Conservation (phyloP, 2,113 vertebrate genomes). For the Paralichthys olivaceus region DNA sequence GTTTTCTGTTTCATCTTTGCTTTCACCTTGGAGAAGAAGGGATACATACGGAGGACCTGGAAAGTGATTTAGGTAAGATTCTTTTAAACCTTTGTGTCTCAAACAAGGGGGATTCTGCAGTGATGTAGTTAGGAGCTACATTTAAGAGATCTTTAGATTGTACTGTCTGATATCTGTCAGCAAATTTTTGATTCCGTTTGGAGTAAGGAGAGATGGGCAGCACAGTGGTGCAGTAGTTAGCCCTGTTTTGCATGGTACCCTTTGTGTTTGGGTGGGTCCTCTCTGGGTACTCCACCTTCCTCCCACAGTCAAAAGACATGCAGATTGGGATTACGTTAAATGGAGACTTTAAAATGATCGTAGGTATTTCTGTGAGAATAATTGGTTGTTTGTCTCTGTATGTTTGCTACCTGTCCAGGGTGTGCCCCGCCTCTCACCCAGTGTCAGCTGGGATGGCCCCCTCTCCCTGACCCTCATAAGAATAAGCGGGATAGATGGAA, state of each 20-base stretch:
- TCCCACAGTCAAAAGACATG: no score
- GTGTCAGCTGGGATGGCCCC: no score
- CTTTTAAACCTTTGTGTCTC: constrained; percentile 1
- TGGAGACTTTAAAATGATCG: not conserved
- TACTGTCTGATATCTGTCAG: not conserved
- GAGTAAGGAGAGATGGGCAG: not conserved
- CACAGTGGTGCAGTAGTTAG: not conserved
- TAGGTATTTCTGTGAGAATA: no score
- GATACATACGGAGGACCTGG: constrained; percentile 96
- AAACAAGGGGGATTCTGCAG: not conserved
- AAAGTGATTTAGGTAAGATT: constrained; percentile 92
- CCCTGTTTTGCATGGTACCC: not conserved
- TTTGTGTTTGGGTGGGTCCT: no score
- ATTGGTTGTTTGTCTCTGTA: no score
- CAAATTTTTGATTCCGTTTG: not conserved
- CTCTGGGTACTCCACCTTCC: no score
- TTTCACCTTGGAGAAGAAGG: constrained; percentile 97
- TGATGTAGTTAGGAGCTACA: no score
- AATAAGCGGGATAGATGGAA: not conserved
- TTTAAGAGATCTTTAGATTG: not conserved
- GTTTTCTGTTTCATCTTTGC: constrained; percentile 74
- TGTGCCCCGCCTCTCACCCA: no score
- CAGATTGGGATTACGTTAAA: no score
- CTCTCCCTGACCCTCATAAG: no score
- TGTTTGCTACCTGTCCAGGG: no score